phyloP scores from a whole-genome alignment of 1,140 invertebrate genomes.

The Drosophila nasuta region DNA sequence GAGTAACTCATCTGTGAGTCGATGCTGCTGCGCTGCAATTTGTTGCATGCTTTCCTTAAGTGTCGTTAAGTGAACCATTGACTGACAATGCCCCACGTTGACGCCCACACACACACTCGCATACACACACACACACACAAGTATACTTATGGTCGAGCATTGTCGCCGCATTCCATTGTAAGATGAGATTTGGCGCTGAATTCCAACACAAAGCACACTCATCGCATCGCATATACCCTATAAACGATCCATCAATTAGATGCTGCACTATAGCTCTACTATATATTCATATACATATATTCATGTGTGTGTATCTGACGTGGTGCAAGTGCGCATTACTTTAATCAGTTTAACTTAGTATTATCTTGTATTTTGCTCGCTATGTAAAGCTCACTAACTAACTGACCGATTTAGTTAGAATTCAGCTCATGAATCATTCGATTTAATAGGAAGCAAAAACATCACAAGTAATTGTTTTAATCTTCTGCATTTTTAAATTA shows the following conservation, averaged over 20 bases:
- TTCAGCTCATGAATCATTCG: no score
- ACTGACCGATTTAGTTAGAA: background rate
- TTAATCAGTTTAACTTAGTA: constrained; percentile 1
- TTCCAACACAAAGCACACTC: constrained; percentile 6
- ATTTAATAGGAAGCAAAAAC: no score
- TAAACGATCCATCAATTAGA: constrained; percentile 12
- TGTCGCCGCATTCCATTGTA: constrained; percentile 4
- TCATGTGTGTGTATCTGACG: background rate
- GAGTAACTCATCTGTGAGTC: background rate
- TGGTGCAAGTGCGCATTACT: background rate
- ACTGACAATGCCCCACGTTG: constrained; percentile 67
- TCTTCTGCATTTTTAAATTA: no score
- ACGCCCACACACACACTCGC: constrained; percentile 51
- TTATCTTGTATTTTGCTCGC: background rate
- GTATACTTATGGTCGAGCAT: constrained; percentile 27
- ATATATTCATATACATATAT: background rate
- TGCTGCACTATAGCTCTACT: background rate
- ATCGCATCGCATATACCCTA: constrained; percentile 4
- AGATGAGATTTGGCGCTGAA: constrained; percentile 39
- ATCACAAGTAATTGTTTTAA: no score
- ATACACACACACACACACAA: constrained; percentile 30
- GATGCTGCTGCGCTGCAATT: constrained; percentile 30
- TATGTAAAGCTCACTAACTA: background rate
- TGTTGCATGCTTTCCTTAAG: constrained; percentile 62
- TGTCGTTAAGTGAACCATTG: constrained; percentile 73